phyloP scores from a whole-genome alignment of 2,888 invertebrate species.

The Gisinianus flammeolus region DNA sequence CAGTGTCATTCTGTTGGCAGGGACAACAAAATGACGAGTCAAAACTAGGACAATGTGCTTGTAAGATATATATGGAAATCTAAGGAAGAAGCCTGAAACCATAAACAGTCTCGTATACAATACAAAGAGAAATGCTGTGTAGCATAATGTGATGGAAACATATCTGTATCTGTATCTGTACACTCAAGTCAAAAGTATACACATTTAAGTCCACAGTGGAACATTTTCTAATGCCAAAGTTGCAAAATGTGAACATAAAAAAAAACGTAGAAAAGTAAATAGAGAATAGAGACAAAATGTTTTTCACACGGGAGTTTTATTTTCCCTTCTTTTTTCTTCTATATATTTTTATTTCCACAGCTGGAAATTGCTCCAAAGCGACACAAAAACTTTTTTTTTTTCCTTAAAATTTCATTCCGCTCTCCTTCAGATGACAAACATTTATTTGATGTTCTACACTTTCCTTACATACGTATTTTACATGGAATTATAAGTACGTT shows the following conservation, averaged over 20 bases:
- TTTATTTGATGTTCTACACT: too few relatives aligned
- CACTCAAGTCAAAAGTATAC: too few relatives aligned
- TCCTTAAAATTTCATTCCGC: background rate
- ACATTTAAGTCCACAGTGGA: too few relatives aligned
- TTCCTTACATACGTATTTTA: too few relatives aligned
- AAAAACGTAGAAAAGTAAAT: background rate
- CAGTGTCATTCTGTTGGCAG: background rate
- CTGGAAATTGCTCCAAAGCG: background rate
- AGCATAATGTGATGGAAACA: too few relatives aligned
- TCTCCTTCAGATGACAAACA: background rate
- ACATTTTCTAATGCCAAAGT: background rate
- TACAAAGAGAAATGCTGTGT: background rate
- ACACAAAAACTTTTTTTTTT: background rate
- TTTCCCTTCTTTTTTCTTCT: background rate
- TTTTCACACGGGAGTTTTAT: background rate
- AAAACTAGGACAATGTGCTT: slow-evolving; percentile 1
- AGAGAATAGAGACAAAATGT: background rate
- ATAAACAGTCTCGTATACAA: too few relatives aligned
- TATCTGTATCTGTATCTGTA: too few relatives aligned
- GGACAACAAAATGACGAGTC: background rate
- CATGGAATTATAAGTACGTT: too few relatives aligned
- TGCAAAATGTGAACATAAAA: background rate
- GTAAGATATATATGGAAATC: too few relatives aligned
- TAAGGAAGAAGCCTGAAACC: too few relatives aligned
- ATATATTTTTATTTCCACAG: background rate